A percentile compares a stretch with the other conserved stretches of the same genome.
These are phyloP conservation scores for Phocoena sinus DNA, from an alignment of 2,113 vertebrate genomes.

Conservation along the genomic window DNA sequence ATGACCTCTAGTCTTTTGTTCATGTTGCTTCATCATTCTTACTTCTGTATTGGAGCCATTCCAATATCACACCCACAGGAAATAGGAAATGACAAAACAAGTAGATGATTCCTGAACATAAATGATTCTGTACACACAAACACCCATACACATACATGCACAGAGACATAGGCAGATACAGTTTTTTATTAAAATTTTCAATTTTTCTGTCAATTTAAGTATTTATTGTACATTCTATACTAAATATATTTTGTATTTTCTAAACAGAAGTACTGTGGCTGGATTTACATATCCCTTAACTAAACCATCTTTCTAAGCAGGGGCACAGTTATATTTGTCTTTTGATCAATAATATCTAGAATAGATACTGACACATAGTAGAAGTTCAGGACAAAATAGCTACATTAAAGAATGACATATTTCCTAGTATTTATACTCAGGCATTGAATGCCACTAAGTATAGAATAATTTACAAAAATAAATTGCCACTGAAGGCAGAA, in stretches of 20 bases:
- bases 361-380: background rate
- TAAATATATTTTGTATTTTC: background rate
- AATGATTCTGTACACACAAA: background rate
- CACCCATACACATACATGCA: background rate
- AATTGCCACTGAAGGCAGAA: background rate
- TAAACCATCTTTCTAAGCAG: background rate
- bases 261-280: background rate
- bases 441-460: background rate
- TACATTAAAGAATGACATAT: background rate
- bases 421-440: background rate
- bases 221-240: background rate
- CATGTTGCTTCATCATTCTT: background rate
- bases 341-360: background rate
- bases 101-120: background rate
- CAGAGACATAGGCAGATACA: background rate
- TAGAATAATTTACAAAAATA: background rate
- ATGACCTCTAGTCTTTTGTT: background rate
- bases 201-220: background rate
- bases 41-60: background rate
- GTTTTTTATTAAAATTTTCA: background rate
- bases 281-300: background rate
- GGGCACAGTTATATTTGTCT: background rate
- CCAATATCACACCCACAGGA: background rate
- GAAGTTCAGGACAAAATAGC: background rate
- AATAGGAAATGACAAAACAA: background rate